Evolutionary conservation across 2,797 vertebrate genomes (phyloP).

Genomic region (Tamandua tetradactyla): DNA sequence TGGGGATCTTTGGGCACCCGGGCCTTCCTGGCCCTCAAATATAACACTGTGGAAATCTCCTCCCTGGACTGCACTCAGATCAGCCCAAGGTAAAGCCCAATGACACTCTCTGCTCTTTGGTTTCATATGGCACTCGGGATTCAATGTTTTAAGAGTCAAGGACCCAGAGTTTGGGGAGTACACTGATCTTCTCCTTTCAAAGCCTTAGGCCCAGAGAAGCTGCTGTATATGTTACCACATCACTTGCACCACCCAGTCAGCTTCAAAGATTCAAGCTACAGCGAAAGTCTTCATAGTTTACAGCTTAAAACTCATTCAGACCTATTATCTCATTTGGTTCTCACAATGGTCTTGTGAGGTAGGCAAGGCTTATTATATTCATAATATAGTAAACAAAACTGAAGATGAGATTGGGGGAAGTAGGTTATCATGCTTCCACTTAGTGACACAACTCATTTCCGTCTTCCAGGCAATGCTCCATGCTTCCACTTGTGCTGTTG

Average conservation of each 20-base stretch:
- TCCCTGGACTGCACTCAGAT: neutral
- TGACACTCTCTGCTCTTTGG: neutral
- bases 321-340: constrained; percentile 53
- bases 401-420: neutral
- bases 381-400: constrained; percentile 12
- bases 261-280: neutral
- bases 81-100: constrained; percentile 15
- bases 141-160: neutral
- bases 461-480: neutral
- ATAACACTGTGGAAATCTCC: neutral
- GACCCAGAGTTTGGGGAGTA: neutral
- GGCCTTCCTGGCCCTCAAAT: neutral
- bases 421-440: constrained; percentile 10
- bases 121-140: constrained; percentile 37
- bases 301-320: constrained; percentile 30
- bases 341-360: neutral
- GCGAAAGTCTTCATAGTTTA: constrained; percentile 16
- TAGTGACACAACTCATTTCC: neutral
- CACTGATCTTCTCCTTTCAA: neutral
- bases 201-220: neutral
- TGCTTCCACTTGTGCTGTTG: neutral
- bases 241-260: neutral
- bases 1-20: neutral
- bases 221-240: neutral
- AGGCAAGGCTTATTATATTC: constrained; percentile 6